phyloP scores from a whole-genome alignment of 2,888 invertebrate genomes.

The Agrotis ipsilon region DNA sequence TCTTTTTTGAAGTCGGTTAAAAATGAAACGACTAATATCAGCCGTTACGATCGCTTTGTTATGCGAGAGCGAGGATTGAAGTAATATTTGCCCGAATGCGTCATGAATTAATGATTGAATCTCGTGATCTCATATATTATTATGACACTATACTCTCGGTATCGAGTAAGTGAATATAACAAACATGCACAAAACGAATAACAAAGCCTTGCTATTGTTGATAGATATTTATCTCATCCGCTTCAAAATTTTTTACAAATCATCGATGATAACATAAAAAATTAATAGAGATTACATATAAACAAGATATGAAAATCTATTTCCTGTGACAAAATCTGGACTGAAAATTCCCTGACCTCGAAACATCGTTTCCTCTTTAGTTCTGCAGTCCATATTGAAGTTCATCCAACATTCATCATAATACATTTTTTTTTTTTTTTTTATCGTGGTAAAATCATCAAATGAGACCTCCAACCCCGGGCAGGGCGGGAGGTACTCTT shows the following conservation, averaged over 20 bases:
- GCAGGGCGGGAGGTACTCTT: no score
- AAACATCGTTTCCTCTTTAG: not conserved
- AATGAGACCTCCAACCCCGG: no score
- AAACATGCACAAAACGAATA: not conserved
- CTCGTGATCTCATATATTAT: conserved; percentile 8
- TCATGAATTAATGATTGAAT: conserved; percentile 5
- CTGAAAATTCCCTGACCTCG: not conserved
- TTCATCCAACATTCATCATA: not conserved
- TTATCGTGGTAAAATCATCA: no score
- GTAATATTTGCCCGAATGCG: not conserved
- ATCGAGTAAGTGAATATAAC: not conserved
- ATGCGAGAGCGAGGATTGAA: not conserved
- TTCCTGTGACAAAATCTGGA: not conserved
- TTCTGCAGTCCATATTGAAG: not conserved
- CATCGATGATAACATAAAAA: not conserved
- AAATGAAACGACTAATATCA: not conserved
- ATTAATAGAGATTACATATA: not conserved
- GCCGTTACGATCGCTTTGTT: not conserved
- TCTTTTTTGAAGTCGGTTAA: no score
- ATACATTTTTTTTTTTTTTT: no score
- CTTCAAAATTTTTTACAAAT: not conserved
- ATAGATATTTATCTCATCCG: not conserved
- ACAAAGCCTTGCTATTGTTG: not conserved
- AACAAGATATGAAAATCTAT: not conserved
- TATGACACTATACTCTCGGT: not conserved